Evolutionary conservation across 2,113 vertebrate genomes (phyloP).

Genomic region (Coptodon rendalli): DNA sequence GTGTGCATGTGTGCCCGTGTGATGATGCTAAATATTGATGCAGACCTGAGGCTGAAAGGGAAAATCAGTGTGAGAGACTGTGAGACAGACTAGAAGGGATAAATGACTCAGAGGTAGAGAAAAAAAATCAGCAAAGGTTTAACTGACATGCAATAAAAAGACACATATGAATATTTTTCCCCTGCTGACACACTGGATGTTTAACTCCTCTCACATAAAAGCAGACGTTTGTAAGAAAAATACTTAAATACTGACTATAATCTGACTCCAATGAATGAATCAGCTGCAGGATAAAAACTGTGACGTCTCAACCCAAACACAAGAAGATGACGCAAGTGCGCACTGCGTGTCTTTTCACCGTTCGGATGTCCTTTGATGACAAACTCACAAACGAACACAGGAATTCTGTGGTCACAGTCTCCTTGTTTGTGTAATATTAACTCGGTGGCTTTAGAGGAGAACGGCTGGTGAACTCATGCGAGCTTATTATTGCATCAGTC

Average conservation of each 20-base stretch:
- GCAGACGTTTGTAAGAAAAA: background rate
- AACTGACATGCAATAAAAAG: background rate
- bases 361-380: background rate
- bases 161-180: background rate
- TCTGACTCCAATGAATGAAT: background rate
- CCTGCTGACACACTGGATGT: background rate
- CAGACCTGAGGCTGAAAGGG: background rate
- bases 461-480: background rate
- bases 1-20: background rate
- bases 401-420: background rate
- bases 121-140: background rate
- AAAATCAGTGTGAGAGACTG: background rate
- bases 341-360: background rate
- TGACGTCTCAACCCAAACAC: background rate
- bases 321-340: constrained; percentile 28
- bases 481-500: background rate
- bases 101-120: background rate
- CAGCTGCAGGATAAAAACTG: background rate
- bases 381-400: background rate
- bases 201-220: background rate
- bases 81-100: background rate
- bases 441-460: background rate
- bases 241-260: background rate
- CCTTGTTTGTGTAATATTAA: background rate
- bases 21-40: constrained; percentile 37